These are phyloP conservation scores for Pseudopipra pipra DNA, from an alignment of 2,113 vertebrate species.

Conservation along the genomic window DNA sequence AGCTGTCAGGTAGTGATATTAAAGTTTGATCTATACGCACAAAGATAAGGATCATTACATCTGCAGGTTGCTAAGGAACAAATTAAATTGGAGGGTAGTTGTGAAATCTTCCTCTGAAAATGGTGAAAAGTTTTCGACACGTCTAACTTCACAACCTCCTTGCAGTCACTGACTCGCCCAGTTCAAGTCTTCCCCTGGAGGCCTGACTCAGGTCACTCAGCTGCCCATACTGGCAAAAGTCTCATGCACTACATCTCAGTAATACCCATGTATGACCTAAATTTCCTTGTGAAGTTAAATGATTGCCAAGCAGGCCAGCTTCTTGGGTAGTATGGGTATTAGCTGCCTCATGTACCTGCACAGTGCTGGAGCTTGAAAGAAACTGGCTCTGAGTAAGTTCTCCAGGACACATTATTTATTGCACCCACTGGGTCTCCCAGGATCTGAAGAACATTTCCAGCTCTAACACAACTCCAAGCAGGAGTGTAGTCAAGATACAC, in stretches of 20 bases:
- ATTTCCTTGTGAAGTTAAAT: neutral
- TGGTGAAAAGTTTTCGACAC: neutral
- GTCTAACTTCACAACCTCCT: neutral
- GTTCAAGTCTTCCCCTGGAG: neutral
- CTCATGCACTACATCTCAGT: neutral
- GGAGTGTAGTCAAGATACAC: neutral
- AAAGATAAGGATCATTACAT: constrained; percentile 19
- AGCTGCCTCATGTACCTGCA: neutral
- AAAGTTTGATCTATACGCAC: neutral
- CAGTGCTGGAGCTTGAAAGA: neutral
- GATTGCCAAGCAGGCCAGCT: neutral
- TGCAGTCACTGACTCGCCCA: neutral
- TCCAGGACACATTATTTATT: neutral
- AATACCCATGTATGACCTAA: neutral
- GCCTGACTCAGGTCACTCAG: neutral
- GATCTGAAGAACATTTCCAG: neutral
- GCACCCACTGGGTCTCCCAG: neutral
- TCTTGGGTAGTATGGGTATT: neutral
- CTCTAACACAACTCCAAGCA: neutral
- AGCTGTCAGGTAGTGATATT: constrained; percentile 5
- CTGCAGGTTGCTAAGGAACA: constrained; percentile 13
- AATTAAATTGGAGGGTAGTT: neutral
- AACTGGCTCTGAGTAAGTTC: neutral
- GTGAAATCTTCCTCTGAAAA: neutral
- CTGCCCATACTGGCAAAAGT: neutral